These are phyloP conservation scores for Plectropomus leopardus DNA, from an alignment of 2,113 vertebrate genomes.

Conservation along the genomic window DNA sequence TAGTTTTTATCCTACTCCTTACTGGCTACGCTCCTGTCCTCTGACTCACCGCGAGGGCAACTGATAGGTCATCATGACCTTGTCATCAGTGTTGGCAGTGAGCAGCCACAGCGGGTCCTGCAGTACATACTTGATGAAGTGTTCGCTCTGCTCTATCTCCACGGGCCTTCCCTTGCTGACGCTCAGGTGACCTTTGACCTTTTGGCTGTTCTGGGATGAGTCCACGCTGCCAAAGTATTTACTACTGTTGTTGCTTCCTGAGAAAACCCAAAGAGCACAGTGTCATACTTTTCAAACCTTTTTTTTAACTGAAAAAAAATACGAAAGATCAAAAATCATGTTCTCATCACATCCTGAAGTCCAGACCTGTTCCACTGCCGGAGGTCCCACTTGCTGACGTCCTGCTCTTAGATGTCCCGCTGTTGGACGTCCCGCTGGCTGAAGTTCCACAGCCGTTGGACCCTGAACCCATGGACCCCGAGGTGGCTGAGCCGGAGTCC, in stretches of 20 bases:
- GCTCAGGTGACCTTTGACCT: slow-evolving; percentile 73
- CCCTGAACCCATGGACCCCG: slow-evolving; percentile 89
- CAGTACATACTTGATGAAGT: slow-evolving; percentile 85
- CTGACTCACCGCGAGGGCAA: slow-evolving; percentile 89
- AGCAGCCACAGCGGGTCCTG: slow-evolving; percentile 92
- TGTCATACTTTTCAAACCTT: background rate
- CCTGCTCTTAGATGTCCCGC: slow-evolving; percentile 72
- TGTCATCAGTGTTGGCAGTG: slow-evolving; percentile 88
- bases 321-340: background rate
- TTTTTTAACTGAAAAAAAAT: background rate
- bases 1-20: slow-evolving; percentile 16
- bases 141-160: slow-evolving; percentile 77
- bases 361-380: slow-evolving; percentile 87
- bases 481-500: slow-evolving; percentile 90
- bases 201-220: slow-evolving; percentile 92
- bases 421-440: slow-evolving; percentile 73
- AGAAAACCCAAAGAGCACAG: background rate
- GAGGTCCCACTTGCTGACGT: slow-evolving; percentile 78
- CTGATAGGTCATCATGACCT: slow-evolving; percentile 94
- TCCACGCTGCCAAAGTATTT: slow-evolving; percentile 95
- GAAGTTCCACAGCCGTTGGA: slow-evolving; percentile 87
- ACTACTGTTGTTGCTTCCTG: slow-evolving; percentile 92
- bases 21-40: slow-evolving; percentile 20
- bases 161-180: slow-evolving; percentile 38
- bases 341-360: background rate